Conservation (phyloP, 1,140 invertebrate species). For the Drosophila virilis region DNA sequence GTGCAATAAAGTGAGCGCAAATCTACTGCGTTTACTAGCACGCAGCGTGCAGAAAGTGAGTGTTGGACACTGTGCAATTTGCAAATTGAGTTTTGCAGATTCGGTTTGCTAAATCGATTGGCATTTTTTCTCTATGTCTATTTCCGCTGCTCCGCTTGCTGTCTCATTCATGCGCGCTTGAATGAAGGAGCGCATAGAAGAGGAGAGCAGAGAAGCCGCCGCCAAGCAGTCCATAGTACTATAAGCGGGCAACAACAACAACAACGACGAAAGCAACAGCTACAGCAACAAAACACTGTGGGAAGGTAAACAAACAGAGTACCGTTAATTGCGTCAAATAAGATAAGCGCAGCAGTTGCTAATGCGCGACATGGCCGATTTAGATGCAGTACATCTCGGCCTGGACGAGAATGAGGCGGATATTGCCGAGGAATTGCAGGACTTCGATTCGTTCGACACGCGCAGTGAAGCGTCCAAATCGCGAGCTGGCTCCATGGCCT, state of each 20-base stretch:
- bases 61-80: slow-evolving; percentile 27
- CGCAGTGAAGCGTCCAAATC: slow-evolving; percentile 90
- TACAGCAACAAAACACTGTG: slow-evolving; percentile 10
- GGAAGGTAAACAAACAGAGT: slow-evolving; percentile 65
- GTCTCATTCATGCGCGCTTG: slow-evolving; percentile 38
- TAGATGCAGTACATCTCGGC: slow-evolving; percentile 89
- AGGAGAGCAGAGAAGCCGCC: slow-evolving; percentile 27
- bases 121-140: slow-evolving; percentile 79
- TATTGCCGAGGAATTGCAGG: slow-evolving; percentile 89
- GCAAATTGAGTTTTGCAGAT: slow-evolving; percentile 29
- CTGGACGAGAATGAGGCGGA: slow-evolving; percentile 89
- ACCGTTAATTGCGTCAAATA: slow-evolving; percentile 10
- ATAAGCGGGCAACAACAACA: slow-evolving; percentile 20
- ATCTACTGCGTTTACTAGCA: slow-evolving; percentile 27
- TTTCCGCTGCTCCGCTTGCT: slow-evolving; percentile 49
- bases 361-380: slow-evolving; percentile 83
- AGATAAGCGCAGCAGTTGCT: slow-evolving; percentile 32
- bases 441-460: slow-evolving; percentile 88
- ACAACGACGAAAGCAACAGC: background rate
- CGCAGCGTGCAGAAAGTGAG: slow-evolving; percentile 54
- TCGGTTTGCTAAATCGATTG: slow-evolving; percentile 70
- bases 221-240: slow-evolving; percentile 25
- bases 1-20: slow-evolving; percentile 24
- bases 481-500: slow-evolving; percentile 86
- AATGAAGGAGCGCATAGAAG: slow-evolving; percentile 31